Percentiles rank a stretch among this genome's conserved stretches.
Evolutionary conservation across 2,888 invertebrate species (phyloP).

Genomic region (Drosophila flavopinicola): DNA sequence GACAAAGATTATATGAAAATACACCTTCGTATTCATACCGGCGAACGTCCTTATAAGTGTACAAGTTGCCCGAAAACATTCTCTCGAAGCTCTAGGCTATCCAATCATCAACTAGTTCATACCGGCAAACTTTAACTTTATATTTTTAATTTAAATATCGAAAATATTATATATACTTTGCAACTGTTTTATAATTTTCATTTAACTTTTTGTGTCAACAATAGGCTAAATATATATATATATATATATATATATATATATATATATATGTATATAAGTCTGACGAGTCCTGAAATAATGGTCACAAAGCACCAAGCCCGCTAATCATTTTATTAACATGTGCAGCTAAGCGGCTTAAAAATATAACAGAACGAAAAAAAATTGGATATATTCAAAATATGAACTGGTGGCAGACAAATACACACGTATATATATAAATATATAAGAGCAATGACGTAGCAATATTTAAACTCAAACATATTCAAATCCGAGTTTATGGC

Average conservation of each 20-base stretch:
- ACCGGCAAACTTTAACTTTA: too few relatives aligned
- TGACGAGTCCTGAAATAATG: not conserved
- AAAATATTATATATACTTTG: too few relatives aligned
- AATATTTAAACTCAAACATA: constrained; percentile 75
- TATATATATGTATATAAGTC: not conserved
- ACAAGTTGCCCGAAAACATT: too few relatives aligned
- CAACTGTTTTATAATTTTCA: too few relatives aligned
- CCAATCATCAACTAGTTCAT: too few relatives aligned
- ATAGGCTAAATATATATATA: not conserved
- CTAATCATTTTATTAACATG: constrained; percentile 73
- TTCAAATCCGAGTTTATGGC: constrained; percentile 79
- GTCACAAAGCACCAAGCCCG: constrained; percentile 1
- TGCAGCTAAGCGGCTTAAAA: constrained; percentile 73
- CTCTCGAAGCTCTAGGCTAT: too few relatives aligned
- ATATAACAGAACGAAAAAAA: constrained; percentile 17
- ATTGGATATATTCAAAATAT: constrained; percentile 31
- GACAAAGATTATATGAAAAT: too few relatives aligned
- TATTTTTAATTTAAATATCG: too few relatives aligned
- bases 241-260: not conserved
- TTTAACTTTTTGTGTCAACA: too few relatives aligned
- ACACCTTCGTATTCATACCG: too few relatives aligned
- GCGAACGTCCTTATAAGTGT: too few relatives aligned
- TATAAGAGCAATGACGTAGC: constrained; percentile 35
- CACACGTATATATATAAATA: not conserved
- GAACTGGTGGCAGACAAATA: constrained; percentile 21